Base-by-base conservation (phyloP, 2,113 vertebrate species). In the Motacilla alba region DNA sequence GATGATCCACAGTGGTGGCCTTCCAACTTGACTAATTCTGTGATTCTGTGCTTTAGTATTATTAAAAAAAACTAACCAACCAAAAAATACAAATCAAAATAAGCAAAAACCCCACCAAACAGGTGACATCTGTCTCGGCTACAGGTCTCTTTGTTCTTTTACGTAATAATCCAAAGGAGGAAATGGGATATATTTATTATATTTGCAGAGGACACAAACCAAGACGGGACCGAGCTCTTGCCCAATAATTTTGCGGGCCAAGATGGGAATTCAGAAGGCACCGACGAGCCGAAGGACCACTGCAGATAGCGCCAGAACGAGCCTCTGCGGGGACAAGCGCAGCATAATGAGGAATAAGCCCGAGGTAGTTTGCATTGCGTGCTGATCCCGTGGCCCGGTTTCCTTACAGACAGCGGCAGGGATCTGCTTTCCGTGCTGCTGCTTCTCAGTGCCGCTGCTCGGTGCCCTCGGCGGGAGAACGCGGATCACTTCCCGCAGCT, bases 401-500 rank as follows among this genome's bases (percentile, higher is more conserved):
- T 78, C 39, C 53, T 12, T 11, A 15, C 21, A 24, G 30, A 15
- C 27, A 28, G 41, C 10, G 4, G 46, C 23, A 21, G 3, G 4
- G 27, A 24, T 19, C 46, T 5, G 17, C 20, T 22, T 15, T n/a
- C n/a, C 9, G 21, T 2, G 55, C 43, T 4, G 23, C 35, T 8
- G 59, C 55, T 13, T 17, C 41, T 7, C 69, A 6, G 9, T 0
- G 75, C 49, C 59, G 3, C 74, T 18, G 30, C 14, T 1, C 4
- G 5, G 27, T 28, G 30, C 46, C 21, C 21, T 47, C 11, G 53
- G 30, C 8, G 30, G 58, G 19, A 43, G 23, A n/a, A 26, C 22
- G 27, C 6, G 1, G 1, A 0, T 2, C 4, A 2, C 30, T 4
- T 4, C 44, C 7, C 19, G 4, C 8, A 2, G 22, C 16, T 4